Conservation (phyloP, 1,140 invertebrate genomes). For the Drosophila jambulina region DNA sequence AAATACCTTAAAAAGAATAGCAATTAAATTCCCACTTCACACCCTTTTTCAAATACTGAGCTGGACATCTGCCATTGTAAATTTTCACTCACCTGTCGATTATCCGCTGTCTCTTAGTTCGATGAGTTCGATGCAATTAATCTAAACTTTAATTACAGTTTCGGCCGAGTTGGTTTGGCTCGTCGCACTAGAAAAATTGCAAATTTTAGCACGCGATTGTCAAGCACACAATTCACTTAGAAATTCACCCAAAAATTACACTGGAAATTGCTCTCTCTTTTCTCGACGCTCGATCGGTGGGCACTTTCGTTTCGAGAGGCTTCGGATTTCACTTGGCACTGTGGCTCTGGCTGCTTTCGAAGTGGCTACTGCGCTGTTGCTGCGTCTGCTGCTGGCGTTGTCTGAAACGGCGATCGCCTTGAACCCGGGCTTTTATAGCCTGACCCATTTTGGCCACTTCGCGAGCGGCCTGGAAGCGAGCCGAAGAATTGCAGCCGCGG, state of each 20-base stretch:
- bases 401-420: constrained; percentile 86
- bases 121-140: constrained; percentile 20
- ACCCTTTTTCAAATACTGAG: background rate
- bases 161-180: constrained; percentile 32
- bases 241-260: constrained; percentile 70
- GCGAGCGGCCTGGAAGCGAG: constrained; percentile 41
- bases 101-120: constrained; percentile 12
- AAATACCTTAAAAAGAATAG: background rate
- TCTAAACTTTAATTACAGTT: constrained; percentile 37
- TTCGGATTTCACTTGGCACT: constrained; percentile 50
- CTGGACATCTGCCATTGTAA: background rate
- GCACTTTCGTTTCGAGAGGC: constrained; percentile 56
- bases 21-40: background rate
- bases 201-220: constrained; percentile 57
- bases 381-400: constrained; percentile 56
- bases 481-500: constrained; percentile 68
- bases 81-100: constrained; percentile 32
- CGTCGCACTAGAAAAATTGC: constrained; percentile 51
- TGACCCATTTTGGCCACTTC: constrained; percentile 85
- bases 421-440: constrained; percentile 87
- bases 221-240: constrained; percentile 57
- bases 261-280: constrained; percentile 51
- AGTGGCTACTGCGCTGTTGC: constrained; percentile 18
- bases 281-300: constrained; percentile 35
- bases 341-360: constrained; percentile 2